Evolutionary conservation across 2,113 vertebrate genomes (phyloP).

Genomic region (Pangasianodon hypophthalmus): DNA sequence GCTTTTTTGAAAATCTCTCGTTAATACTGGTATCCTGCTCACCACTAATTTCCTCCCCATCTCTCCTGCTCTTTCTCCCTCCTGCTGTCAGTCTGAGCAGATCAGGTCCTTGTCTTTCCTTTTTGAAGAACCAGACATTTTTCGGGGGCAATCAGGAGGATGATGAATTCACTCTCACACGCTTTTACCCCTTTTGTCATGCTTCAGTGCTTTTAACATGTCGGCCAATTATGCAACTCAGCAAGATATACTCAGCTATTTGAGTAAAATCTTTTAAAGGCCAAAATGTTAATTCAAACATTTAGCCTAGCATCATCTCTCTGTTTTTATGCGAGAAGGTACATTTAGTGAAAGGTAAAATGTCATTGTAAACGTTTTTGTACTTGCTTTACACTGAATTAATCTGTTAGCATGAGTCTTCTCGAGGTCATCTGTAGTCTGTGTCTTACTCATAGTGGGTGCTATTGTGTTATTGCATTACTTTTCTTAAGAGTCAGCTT

Average conservation of each 20-base stretch:
- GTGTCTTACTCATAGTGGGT: not conserved
- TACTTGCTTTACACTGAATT: not conserved
- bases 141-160: not conserved
- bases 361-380: not conserved
- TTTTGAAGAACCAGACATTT: not conserved
- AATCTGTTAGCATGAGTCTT: not conserved
- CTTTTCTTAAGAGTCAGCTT: conserved; percentile 2
- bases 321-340: not conserved
- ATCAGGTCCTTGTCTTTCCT: not conserved
- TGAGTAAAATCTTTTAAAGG: conserved; percentile 4
- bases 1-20: not conserved
- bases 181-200: not conserved
- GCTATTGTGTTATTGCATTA: not conserved
- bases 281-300: conserved; percentile 4
- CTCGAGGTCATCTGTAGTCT: not conserved
- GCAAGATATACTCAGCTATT: not conserved
- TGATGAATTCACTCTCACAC: not conserved
- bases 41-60: not conserved
- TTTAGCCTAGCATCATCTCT: not conserved
- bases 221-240: not conserved
- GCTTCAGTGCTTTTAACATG: not conserved
- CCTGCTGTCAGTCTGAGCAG: not conserved
- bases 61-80: not conserved
- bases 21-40: not conserved
- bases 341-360: not conserved